Conservation (phyloP, 2,797 vertebrate genomes). For the Characodon lateralis region DNA sequence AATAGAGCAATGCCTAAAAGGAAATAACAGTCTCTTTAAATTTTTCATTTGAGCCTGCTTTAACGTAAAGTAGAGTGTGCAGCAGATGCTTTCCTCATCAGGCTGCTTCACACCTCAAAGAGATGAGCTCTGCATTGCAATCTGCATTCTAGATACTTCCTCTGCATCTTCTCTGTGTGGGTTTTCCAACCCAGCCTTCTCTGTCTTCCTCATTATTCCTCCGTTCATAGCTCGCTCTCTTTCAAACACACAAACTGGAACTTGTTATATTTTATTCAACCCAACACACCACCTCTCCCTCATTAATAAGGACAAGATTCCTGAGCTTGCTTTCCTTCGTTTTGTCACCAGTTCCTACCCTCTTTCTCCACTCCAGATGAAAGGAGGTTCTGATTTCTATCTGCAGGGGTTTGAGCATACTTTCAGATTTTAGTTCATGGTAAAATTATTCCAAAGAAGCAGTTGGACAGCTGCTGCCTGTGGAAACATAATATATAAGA, state of each 20-base stretch:
- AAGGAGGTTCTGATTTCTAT: constrained; percentile 50
- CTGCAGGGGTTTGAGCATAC: constrained; percentile 58
- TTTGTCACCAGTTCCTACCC: constrained; percentile 29
- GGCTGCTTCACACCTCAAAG: constrained; percentile 35
- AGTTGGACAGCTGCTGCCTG: constrained; percentile 23
- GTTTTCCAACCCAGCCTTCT: not conserved
- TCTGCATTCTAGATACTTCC: constrained; percentile 37
- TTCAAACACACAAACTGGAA: constrained; percentile 31
- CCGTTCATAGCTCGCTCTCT: constrained; percentile 23
- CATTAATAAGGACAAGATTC: constrained; percentile 37
- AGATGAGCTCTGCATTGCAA: constrained; percentile 17
- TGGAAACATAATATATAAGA: constrained; percentile 17
- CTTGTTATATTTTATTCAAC: constrained; percentile 40
- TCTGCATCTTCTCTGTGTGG: constrained; percentile 9
- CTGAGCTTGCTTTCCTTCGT: constrained; percentile 14
- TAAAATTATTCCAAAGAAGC: constrained; percentile 35
- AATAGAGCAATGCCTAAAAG: not conserved
- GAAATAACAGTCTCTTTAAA: not conserved
- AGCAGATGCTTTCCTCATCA: constrained; percentile 13
- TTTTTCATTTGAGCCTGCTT: not conserved
- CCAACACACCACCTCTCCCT: constrained; percentile 20
- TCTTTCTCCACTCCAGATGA: constrained; percentile 57
- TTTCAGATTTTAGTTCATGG: constrained; percentile 50
- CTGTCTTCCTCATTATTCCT: constrained; percentile 23
- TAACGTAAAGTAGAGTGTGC: constrained; percentile 19